Base-by-base conservation (phyloP, 92 coral and sea anemone genomes). In the Heteractis magnifica region DNA sequence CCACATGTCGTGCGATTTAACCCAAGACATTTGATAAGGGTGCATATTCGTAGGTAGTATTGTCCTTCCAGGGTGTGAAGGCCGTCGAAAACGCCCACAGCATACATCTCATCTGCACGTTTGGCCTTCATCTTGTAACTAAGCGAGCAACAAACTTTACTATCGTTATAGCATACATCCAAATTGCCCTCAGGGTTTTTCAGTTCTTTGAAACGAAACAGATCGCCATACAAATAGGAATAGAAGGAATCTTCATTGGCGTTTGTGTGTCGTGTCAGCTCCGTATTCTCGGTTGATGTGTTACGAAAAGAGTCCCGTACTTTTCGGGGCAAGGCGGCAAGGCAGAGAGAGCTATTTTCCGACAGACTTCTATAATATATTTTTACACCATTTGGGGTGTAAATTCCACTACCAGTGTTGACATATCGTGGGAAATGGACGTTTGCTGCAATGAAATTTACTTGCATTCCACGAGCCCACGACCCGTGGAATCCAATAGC, bases 401-500 rank as follows among this genome's bases (percentile, higher is more conserved):
- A 92, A 73, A 92, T 80, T 51, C 92, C 92, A 72, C 94, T 92
- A 8, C 94, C 94, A 7, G 94, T 92, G 75, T 34, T 92, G 14
- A 56, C 56, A 20, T 68, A 60, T 9, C 0, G 20, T 20, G 94
- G 94, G 2, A 86, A 80, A 51, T 92, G 94, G 64, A 89, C 74
- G 82, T 92, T 92, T 10, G 95, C 88, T 11, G 80, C 85, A 50
- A 92, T 92, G 26, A 89, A 92, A 77, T 92, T 92, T 15, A 92
- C 93, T 76, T 62, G 48, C 92, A 91, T 88, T 10, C 92, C 94
- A 13, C 92, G 88, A 56, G 94, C 92, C 94, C 95, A 89, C 26
- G 92, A 89, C 6, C 93, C 81, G 80, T 92, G 95, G 65, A 92
- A 89, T 53, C 95, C 95, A 62, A 92, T 87, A 19, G 95, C 91